A percentile compares a stretch with the other conserved stretches of the same genome.
Evolutionary conservation across 2,888 invertebrate species (phyloP).

Genomic region (Sphaeridia pumilis): DNA sequence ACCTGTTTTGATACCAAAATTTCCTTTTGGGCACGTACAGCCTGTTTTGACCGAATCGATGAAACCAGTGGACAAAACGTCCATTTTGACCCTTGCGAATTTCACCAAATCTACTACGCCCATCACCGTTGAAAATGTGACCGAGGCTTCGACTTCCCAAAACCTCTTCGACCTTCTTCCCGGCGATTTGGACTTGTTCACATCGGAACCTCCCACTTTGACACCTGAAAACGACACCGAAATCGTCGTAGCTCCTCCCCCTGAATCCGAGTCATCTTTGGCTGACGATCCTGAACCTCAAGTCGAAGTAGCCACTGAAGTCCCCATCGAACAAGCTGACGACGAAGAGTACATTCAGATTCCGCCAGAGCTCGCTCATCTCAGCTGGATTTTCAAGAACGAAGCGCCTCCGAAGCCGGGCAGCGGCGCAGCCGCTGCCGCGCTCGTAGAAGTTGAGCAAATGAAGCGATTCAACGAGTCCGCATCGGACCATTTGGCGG

Average conservation of each 20-base stretch:
- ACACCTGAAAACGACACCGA: neutral
- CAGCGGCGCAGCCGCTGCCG: constrained; percentile 1
- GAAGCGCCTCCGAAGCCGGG: constrained; percentile 32
- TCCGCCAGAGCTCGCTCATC: constrained; percentile 28
- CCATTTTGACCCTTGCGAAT: neutral
- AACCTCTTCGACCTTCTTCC: constrained; percentile 35
- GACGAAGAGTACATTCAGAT: constrained; percentile 10
- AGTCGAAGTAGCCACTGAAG: too few relatives aligned
- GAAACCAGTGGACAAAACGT: neutral
- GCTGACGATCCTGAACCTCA: neutral
- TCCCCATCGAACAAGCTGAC: neutral
- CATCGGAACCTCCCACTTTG: too few relatives aligned
- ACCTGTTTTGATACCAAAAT: neutral
- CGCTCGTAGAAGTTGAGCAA: too few relatives aligned
- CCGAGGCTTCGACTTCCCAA: constrained; percentile 7
- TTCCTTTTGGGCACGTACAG: constrained; percentile 1
- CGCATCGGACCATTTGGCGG: too few relatives aligned
- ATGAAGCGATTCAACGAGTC: too few relatives aligned
- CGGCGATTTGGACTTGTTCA: constrained; percentile 28
- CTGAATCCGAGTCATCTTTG: neutral
- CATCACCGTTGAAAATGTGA: neutral
- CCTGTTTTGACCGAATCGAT: constrained; percentile 15
- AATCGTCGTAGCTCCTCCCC: neutral
- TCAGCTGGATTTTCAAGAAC: constrained; percentile 34
- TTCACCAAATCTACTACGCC: neutral